Base-by-base conservation (phyloP, 1,140 invertebrate species). In the Oreohelix idahoensis region DNA sequence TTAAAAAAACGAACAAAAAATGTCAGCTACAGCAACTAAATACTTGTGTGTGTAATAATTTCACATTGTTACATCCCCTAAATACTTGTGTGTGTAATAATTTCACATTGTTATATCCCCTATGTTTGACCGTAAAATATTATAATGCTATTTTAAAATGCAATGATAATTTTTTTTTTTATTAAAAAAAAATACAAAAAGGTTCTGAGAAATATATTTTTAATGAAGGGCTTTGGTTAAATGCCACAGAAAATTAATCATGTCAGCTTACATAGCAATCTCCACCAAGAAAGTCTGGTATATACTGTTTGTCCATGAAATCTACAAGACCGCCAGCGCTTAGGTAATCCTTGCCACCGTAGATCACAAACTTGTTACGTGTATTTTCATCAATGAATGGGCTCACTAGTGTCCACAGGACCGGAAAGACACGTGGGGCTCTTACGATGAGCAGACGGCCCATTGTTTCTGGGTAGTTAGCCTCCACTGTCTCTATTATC, bases 351-450 rank as follows among this genome's bases (percentile, higher is more conserved):
- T 96, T 96, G 42, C 96, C 97, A 71, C 96, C 96, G 93, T 97
- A 97, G 90, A 98, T 97, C 91, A 98, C 94, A 91, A 99, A 98
- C 92, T 99, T 99, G 81, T 96, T 96, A 84, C 97, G 95, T 0
- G 97, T 99, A 88, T 97, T 97, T 91, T 98, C 97, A 93, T 98
- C 97, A 88, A 99, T 99, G 92, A 99, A 98, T n/a, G 97, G 97
- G 89, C 96, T 97, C 78, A 99, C 96, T 71, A 99, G 94, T 0
- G 97, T 98, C 98, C 98, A 99, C n/a, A 98, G 93, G 83, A 99
- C 97, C 0, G 98, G 98, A 91, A 99, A 99, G 70, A 98, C 97
- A 85, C 97, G 94, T 10, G 91, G 91, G 45, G 91, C 91, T 36
- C 91, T 83, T 29, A 92, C 91, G 81, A 92, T 91, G 15, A 91